Conservation (phyloP, 2,797 vertebrate genomes). For the Nyctalus aviator region DNA sequence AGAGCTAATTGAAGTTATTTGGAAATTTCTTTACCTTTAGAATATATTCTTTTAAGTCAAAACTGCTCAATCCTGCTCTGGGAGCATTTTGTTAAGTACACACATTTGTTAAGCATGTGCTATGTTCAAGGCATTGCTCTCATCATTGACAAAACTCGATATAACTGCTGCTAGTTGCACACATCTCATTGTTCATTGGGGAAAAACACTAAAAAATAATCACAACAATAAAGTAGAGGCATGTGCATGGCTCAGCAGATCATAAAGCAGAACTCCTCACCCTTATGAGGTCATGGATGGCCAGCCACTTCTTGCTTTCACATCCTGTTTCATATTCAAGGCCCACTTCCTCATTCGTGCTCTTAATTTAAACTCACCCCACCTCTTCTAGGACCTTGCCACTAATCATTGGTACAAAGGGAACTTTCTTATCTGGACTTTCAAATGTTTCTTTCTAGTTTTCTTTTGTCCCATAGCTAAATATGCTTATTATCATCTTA, state of each 20-base stretch:
- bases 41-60: background rate
- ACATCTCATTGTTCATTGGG: background rate
- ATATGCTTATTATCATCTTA: background rate
- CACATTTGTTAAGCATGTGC: background rate
- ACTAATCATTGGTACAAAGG: background rate
- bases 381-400: background rate
- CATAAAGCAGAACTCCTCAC: background rate
- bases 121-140: background rate
- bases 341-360: background rate
- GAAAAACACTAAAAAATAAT: background rate
- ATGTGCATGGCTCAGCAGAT: background rate
- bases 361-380: background rate
- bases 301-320: background rate
- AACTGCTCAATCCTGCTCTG: background rate
- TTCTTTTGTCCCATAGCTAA: background rate
- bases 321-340: background rate
- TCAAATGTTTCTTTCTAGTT: background rate
- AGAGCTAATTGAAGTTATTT: background rate
- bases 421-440: background rate
- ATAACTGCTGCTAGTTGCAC: background rate
- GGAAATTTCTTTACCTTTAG: background rate
- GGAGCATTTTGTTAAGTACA: background rate
- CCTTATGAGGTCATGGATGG: background rate
- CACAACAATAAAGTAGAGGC: background rate
- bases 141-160: background rate